Evolutionary conservation across 2,797 vertebrate genomes (phyloP).

Genomic region (Schizopygopsis malacanthus): DNA sequence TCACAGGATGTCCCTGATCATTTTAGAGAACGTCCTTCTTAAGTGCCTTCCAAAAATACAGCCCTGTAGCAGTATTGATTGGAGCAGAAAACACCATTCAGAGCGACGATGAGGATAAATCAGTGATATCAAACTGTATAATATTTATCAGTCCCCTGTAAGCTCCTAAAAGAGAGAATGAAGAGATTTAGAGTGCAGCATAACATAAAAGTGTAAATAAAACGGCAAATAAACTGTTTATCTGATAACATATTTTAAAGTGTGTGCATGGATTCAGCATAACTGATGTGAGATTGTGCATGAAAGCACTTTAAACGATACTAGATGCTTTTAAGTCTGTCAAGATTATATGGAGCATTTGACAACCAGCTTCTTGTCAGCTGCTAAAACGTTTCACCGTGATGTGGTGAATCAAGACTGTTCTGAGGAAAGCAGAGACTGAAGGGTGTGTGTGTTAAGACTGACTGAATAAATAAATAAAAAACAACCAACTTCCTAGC

Average conservation of each 20-base stretch:
- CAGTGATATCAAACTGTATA: constrained; percentile 17
- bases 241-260: neutral
- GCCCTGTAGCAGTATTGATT: constrained; percentile 31
- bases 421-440: constrained; percentile 49
- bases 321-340: constrained; percentile 45
- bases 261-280: constrained; percentile 5
- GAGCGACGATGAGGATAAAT: constrained; percentile 10
- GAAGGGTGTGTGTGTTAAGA: constrained; percentile 42
- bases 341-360: constrained; percentile 52
- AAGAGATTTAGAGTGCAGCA: constrained; percentile 5
- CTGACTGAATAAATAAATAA: constrained; percentile 10
- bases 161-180: constrained; percentile 17
- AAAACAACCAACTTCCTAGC: constrained; percentile 12
- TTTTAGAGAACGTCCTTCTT: constrained; percentile 31
- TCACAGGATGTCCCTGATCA: constrained; percentile 31
- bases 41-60: neutral
- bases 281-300: neutral
- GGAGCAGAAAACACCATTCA: constrained; percentile 21
- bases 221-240: neutral
- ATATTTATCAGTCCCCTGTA: constrained; percentile 16
- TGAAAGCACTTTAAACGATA: constrained; percentile 28
- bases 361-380: constrained; percentile 50
- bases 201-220: neutral
- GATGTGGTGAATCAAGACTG: constrained; percentile 61
- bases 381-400: constrained; percentile 46